Percentiles rank a stretch among this genome's conserved stretches.
These are phyloP conservation scores for Pyralis farinalis DNA, from an alignment of 2,888 invertebrate species.

Conservation along the genomic window DNA sequence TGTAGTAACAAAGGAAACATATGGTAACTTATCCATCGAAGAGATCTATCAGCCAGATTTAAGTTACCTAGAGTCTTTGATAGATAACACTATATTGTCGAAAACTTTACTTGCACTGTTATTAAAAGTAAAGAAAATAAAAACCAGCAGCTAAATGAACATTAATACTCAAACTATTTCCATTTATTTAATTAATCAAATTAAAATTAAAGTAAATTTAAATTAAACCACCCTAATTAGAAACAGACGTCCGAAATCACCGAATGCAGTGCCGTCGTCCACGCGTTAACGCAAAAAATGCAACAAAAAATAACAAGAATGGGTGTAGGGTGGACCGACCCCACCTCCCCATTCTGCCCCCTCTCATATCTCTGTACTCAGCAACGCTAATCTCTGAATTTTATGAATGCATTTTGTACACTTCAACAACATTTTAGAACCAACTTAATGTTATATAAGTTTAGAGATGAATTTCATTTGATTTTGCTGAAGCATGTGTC, in stretches of 20 bases:
- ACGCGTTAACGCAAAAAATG: conserved; percentile 68
- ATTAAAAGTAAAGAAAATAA: too few species aligned
- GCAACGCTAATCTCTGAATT: conserved; percentile 70
- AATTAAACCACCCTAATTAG: conserved; percentile 26
- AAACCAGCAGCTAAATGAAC: too few species aligned
- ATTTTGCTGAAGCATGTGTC: conserved; percentile 34
- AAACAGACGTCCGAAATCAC: conserved; percentile 16
- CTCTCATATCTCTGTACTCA: conserved; percentile 71
- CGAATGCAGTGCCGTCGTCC: conserved; percentile 46
- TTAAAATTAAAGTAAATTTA: too few species aligned
- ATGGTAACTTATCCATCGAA: too few species aligned
- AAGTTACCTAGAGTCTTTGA: too few species aligned
- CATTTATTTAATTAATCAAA: too few species aligned
- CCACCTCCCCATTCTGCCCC: conserved; percentile 50
- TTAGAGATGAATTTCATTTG: conserved; percentile 29
- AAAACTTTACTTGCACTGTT: too few species aligned
- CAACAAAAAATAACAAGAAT: conserved; percentile 67
- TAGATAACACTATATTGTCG: too few species aligned
- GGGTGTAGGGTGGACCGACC: conserved; percentile 60
- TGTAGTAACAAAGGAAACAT: too few species aligned
- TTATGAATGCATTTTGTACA: conserved; percentile 64
- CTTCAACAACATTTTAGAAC: conserved; percentile 22
- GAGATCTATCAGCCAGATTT: too few species aligned
- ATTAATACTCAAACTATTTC: too few species aligned
- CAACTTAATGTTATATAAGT: conserved; percentile 18